These are phyloP conservation scores for Crotophaga sulcirostris DNA, from an alignment of 2,113 vertebrate genomes.

Conservation along the genomic window DNA sequence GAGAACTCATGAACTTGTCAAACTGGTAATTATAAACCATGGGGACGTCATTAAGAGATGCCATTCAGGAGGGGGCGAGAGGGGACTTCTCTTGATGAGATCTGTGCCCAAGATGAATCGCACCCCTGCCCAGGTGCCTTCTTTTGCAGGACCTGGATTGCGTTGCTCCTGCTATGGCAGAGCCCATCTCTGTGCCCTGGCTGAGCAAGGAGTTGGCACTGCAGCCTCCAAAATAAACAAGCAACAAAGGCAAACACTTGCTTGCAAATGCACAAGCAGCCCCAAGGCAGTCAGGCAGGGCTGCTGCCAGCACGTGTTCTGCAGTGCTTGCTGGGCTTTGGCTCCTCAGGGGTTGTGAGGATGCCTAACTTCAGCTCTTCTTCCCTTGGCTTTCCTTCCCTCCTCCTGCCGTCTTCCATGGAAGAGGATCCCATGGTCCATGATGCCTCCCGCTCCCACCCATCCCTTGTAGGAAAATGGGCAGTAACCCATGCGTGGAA, in stretches of 20 bases:
- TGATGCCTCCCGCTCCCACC: accelerated
- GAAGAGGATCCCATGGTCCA: not conserved
- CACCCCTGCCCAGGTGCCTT: not conserved
- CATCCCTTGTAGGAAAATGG: not conserved
- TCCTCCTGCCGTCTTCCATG: accelerated
- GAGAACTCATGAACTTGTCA: constrained; percentile 84
- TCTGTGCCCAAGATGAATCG: not conserved
- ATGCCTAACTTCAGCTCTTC: not conserved
- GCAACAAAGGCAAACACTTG: not conserved
- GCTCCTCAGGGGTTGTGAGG: accelerated
- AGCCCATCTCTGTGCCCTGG: accelerated
- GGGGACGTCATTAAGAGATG: constrained; percentile 75
- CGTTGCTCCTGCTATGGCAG: not conserved
- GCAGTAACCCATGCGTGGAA: not conserved
- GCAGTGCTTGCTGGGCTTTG: not conserved
- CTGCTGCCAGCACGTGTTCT: not conserved
- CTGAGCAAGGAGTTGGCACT: not conserved
- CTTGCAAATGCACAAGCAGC: not conserved
- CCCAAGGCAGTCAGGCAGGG: not conserved
- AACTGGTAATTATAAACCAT: constrained; percentile 81
- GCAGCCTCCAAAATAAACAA: not conserved
- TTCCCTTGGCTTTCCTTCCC: not conserved
- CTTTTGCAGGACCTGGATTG: not conserved
- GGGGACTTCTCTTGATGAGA: not conserved
- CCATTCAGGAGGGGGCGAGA: constrained; percentile 6